phyloP scores from a whole-genome alignment of 2,888 invertebrate species.

The Cephus pulcher region DNA sequence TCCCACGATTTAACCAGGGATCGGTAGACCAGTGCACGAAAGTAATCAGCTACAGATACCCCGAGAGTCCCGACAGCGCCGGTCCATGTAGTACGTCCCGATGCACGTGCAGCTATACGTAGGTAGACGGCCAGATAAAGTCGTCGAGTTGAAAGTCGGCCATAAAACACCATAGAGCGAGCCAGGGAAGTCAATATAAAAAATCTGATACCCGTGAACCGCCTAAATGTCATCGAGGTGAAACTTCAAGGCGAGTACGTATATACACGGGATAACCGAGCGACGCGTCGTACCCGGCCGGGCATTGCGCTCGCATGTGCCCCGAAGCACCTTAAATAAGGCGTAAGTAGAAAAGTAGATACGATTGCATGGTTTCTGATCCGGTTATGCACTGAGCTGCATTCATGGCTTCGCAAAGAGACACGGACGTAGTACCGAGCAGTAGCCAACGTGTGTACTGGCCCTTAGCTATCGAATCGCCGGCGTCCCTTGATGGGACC shows the following conservation, averaged over 20 bases:
- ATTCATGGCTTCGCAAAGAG: slow-evolving; percentile 56
- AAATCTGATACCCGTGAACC: not conserved
- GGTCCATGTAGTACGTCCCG: not conserved
- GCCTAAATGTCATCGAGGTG: not conserved
- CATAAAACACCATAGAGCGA: not conserved
- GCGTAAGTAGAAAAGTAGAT: slow-evolving; percentile 63
- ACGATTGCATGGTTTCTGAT: slow-evolving; percentile 67
- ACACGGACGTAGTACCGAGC: not conserved
- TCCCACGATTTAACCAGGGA: not conserved
- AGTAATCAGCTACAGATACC: not conserved
- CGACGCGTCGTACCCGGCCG: not conserved
- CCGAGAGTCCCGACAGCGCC: not conserved
- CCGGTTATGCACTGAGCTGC: slow-evolving; percentile 58
- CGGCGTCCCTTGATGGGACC: not conserved
- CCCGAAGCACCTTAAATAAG: slow-evolving; percentile 60
- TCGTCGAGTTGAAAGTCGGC: not conserved
- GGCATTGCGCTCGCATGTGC: not conserved
- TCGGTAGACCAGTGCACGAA: not conserved
- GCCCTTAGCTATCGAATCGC: slow-evolving; percentile 26
- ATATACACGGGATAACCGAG: not conserved
- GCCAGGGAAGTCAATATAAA: not conserved
- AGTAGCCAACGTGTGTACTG: slow-evolving; percentile 12
- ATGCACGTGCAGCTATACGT: not conserved
- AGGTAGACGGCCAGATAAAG: not conserved
- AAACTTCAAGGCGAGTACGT: not conserved